Evolutionary conservation across 2,113 vertebrate genomes (phyloP).

Genomic region (zebrafish (Danio rerio)): DNA sequence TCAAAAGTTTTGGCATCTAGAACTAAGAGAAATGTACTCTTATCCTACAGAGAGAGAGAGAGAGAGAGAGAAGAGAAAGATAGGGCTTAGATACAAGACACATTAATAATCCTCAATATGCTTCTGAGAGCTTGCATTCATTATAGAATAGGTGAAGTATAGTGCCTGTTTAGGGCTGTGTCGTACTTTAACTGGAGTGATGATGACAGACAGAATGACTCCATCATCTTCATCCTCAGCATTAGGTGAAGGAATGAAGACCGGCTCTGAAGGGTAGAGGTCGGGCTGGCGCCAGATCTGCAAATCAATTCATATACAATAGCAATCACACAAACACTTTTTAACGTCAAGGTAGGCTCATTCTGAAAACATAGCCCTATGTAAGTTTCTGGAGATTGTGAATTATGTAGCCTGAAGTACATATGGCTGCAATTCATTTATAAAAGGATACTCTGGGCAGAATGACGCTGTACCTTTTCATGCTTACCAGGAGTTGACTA

Average conservation of each 20-base stretch:
- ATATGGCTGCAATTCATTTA: no score
- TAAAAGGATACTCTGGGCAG: no score
- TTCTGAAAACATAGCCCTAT: no score
- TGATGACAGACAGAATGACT: constrained; percentile 88
- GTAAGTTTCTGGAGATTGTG: no score
- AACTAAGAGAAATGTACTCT: constrained; percentile 86
- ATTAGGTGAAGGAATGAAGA: constrained; percentile 87
- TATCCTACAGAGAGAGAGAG: constrained; percentile 74
- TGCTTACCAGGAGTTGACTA: no score
- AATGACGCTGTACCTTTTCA: no score
- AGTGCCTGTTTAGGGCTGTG: not conserved
- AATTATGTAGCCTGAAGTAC: no score
- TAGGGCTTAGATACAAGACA: not conserved
- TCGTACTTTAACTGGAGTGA: constrained; percentile 86
- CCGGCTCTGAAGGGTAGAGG: constrained; percentile 90
- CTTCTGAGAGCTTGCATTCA: no score
- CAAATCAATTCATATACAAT: not conserved
- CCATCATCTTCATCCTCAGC: constrained; percentile 86
- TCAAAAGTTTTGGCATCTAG: constrained; percentile 87
- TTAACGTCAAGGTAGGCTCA: no score
- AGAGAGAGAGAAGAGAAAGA: constrained; percentile 4
- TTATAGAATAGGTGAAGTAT: not conserved
- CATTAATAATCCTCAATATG: not conserved
- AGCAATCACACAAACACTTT: constrained; percentile 1
- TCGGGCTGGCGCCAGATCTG: constrained; percentile 89